Evolutionary conservation across 2,888 invertebrate species (phyloP), one percentile per base, ranked within the genome.

Genomic region (Melieria crassipennis): DNA sequence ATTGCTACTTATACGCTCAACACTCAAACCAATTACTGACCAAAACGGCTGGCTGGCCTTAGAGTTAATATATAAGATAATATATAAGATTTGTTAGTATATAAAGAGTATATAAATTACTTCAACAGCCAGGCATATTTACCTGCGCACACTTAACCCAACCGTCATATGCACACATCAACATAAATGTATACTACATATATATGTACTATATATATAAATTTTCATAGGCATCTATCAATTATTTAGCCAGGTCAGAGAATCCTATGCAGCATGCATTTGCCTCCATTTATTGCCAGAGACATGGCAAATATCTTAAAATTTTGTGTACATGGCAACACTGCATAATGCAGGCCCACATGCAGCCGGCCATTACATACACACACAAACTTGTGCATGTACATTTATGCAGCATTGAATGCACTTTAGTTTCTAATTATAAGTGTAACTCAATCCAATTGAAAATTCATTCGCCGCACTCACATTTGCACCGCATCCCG

Each of bases 181-280:
- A 13, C 9, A 42, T 11, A 13, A 10, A 60, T 9, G 3, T 45
- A 11, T 11, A 3, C 3, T 3, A 10, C 6, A 7, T 52, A 1
- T 52, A 1, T 52, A 7, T 52, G 9, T 64, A n/a, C n/a, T n/a
- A n/a, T n/a, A n/a, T n/a, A 43, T 11, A 6, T 52, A 48, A 30
- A 30, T 30, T 30, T 30, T 30, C 47, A 67, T 67, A 67, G 50
- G 60, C 60, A 67, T 67, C 66, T 60, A 67, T 67, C 66, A 67
- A 67, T 67, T 67, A 67, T 67, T 43, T 57, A 60, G 66, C 60
- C 66, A 67, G 66, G 58, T 67, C 66, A 60, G 58, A 67, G 58
- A 48, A 48, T 67, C 52, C 66, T 60, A 57, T 67, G 30, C 30
- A 30, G 30, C 30, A 30, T 30, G 30, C 30, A 30, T 30, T 30